phyloP scores from a whole-genome alignment of 1,140 invertebrate genomes.

The Drosophila bocqueti region DNA sequence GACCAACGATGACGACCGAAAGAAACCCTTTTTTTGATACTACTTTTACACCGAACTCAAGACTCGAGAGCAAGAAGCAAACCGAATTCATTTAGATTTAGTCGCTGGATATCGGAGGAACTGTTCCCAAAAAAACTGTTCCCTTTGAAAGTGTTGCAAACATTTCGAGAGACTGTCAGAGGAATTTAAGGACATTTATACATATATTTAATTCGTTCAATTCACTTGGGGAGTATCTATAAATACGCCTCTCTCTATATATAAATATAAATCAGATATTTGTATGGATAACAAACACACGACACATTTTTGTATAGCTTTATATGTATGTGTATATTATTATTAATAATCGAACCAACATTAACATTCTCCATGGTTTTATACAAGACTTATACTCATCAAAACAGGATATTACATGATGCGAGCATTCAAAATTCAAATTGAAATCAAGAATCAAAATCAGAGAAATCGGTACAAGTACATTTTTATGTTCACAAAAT shows the following conservation, averaged over 20 bases:
- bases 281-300: constrained; percentile 41
- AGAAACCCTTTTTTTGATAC: constrained; percentile 69
- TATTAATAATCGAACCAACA: constrained; percentile 61
- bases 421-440: neutral
- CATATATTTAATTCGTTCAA: constrained; percentile 27
- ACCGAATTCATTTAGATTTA: constrained; percentile 55
- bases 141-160: constrained; percentile 34
- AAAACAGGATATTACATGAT: constrained; percentile 1
- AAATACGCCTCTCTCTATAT: constrained; percentile 46
- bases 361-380: constrained; percentile 60
- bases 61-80: constrained; percentile 39
- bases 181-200: constrained; percentile 27
- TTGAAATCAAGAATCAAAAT: constrained; percentile 56
- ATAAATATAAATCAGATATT: constrained; percentile 33
- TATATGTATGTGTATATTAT: constrained; percentile 60
- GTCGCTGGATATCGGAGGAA: constrained; percentile 17
- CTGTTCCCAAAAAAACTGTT: constrained; percentile 17
- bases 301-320: constrained; percentile 73
- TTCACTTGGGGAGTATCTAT: constrained; percentile 49
- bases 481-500: constrained; percentile 43
- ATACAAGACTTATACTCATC: constrained; percentile 42
- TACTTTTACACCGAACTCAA: constrained; percentile 55
- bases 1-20: constrained; percentile 70
- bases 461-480: constrained; percentile 7
- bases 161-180: constrained; percentile 48